Evolutionary conservation across 2,797 vertebrate species (phyloP), one percentile per base, ranked within the genome.

Genomic region (Leptoclinus maculatus): DNA sequence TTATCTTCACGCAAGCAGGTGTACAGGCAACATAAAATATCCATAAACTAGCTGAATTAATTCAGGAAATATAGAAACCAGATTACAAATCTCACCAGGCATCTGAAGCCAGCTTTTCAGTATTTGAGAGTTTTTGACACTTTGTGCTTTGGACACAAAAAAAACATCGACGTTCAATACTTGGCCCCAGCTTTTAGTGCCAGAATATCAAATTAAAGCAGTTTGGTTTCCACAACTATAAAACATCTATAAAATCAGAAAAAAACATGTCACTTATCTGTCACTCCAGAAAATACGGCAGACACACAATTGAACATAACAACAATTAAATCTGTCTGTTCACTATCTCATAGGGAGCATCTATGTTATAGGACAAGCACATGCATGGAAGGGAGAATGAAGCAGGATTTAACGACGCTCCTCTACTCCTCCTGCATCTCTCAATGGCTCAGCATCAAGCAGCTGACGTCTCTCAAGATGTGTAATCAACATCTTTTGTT

Each of bases 401-500:
- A 76, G 56, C 68, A 47, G 36, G 51, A 58, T 76, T 57, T 77
- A 72, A 41, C 45, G 14, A 23, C 47, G 12, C 69, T 65, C 27
- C 62, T 69, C 27, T 63, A 21, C 64, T 82, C 60, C 38, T 76
- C 43, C 72, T 74, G 74, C 75, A 17, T 70, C 79, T 57, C 64
- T 79, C 67, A n/a, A 74, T 73, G 64, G 39, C 76, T 83, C 49
- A 75, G 71, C 62, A 82, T 78, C 56, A 71, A 81, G 66, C 83
- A 83, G 64, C 67, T 39, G 51, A 73, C 2, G 17, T 62, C 53
- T 78, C 77, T 82, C 21, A 41, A 71, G 53, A 86, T 16, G 21
- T 78, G 45, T 19, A 60, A 77, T 79, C n/a, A 79, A 81, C 80
- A 56, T 82, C 74, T 71, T 71, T 83, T 54, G 16, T 85, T 74